phyloP scores from a whole-genome alignment of 1,140 invertebrate genomes.

The Brachionus paranguensis region DNA sequence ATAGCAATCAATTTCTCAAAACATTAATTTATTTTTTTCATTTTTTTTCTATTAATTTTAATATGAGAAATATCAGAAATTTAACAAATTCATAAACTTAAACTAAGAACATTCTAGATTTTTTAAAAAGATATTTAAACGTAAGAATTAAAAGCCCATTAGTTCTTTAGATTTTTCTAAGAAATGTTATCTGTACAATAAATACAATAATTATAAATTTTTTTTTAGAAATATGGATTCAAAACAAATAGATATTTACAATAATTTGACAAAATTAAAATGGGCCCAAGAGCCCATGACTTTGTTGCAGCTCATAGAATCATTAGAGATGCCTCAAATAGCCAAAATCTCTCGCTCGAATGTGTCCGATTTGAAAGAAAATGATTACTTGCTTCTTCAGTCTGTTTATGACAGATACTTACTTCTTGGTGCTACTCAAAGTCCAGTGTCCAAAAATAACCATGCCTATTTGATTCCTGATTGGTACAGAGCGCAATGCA shows the following conservation, averaged over 20 bases:
- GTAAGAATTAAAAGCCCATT: too few species aligned
- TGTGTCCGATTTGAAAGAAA: conserved; percentile 29
- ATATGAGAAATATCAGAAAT: neutral
- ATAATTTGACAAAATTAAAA: neutral
- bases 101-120: neutral
- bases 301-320: conserved; percentile 27
- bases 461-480: conserved; percentile 36
- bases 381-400: conserved; percentile 24
- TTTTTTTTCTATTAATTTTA: neutral
- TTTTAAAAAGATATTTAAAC: neutral
- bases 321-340: conserved; percentile 31
- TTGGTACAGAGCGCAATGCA: conserved; percentile 39
- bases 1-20: conserved; percentile 15
- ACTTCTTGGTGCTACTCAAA: neutral
- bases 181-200: neutral
- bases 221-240: neutral
- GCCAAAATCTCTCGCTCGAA: neutral
- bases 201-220: neutral
- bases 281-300: conserved; percentile 37
- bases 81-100: neutral
- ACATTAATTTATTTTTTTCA: neutral
- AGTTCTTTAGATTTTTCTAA: neutral
- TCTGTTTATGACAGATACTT: conserved; percentile 37
- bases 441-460: neutral
- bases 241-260: neutral